Conservation (phyloP, 1,140 invertebrate genomes). For the Drosophila gunungcola region DNA sequence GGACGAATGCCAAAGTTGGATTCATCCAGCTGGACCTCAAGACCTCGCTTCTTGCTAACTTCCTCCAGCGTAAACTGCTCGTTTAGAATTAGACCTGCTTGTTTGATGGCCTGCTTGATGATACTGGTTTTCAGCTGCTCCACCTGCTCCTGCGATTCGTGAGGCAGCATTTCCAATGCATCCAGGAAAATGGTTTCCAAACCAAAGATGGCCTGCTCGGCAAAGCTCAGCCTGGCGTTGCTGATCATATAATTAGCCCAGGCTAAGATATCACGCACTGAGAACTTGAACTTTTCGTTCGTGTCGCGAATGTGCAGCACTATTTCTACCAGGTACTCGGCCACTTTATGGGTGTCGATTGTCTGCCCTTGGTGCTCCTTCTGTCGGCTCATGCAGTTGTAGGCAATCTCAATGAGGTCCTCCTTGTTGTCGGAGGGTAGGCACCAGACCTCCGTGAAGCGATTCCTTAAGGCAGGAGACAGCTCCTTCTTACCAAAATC, state of each 20-base stretch:
- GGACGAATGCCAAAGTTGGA: constrained; percentile 89
- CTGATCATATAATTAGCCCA: constrained; percentile 97
- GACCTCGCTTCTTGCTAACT: constrained; percentile 56
- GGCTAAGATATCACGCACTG: constrained; percentile 95
- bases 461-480: constrained; percentile 98
- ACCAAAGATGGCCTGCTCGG: constrained; percentile 93
- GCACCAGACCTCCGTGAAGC: constrained; percentile 99
- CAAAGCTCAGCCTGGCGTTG: constrained; percentile 86
- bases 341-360: constrained; percentile 54
- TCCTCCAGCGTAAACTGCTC: constrained; percentile 53
- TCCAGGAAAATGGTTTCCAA: constrained; percentile 96
- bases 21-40: constrained; percentile 36
- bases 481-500: constrained; percentile 99
- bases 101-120: constrained; percentile 51
- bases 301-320: constrained; percentile 68
- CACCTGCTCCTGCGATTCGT: constrained; percentile 66
- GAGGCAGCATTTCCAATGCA: constrained; percentile 89
- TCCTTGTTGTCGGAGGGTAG: constrained; percentile 83
- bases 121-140: constrained; percentile 56
- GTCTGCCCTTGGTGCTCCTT: background rate
- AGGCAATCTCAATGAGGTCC: constrained; percentile 88
- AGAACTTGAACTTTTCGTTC: constrained; percentile 91
- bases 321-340: constrained; percentile 75
- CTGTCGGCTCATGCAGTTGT: constrained; percentile 67
- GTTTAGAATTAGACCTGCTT: constrained; percentile 48